Percentiles rank a stretch among this genome's conserved stretches.
phyloP scores from a whole-genome alignment of 2,113 vertebrate genomes.

The Stegostoma tigrinum region DNA sequence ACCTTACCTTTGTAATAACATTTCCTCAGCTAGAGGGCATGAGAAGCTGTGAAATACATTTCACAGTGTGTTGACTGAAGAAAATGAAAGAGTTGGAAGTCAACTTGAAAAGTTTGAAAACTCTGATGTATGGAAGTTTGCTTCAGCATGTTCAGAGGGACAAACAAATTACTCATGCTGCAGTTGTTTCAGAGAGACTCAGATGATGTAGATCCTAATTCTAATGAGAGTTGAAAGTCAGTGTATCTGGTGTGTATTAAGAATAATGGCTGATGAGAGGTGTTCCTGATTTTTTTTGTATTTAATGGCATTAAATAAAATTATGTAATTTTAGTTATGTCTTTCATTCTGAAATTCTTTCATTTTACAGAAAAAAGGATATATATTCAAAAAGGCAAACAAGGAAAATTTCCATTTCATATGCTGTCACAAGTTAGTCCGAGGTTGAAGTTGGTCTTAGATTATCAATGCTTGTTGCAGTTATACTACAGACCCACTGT shows the following conservation, averaged over 20 bases:
- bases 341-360: slow-evolving; percentile 1
- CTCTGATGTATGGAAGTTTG: neutral
- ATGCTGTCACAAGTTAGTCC: neutral
- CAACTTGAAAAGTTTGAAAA: neutral
- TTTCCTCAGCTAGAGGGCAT: neutral
- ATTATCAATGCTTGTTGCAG: neutral
- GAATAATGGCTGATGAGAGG: neutral
- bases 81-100: neutral
- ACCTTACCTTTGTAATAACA: neutral
- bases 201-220: neutral
- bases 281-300: neutral
- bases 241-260: neutral
- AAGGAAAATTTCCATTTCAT: neutral
- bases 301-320: neutral
- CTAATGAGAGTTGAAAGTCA: neutral
- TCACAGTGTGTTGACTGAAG: neutral
- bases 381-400: neutral
- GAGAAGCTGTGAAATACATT: neutral
- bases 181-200: neutral
- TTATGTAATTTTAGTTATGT: neutral
- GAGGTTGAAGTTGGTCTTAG: neutral
- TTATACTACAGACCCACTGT: neutral
- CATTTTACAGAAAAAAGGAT: neutral
- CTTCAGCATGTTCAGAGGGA: neutral
- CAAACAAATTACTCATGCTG: neutral